Evolutionary conservation across 2,113 vertebrate genomes (phyloP).

Genomic region (Buteo buteo): DNA sequence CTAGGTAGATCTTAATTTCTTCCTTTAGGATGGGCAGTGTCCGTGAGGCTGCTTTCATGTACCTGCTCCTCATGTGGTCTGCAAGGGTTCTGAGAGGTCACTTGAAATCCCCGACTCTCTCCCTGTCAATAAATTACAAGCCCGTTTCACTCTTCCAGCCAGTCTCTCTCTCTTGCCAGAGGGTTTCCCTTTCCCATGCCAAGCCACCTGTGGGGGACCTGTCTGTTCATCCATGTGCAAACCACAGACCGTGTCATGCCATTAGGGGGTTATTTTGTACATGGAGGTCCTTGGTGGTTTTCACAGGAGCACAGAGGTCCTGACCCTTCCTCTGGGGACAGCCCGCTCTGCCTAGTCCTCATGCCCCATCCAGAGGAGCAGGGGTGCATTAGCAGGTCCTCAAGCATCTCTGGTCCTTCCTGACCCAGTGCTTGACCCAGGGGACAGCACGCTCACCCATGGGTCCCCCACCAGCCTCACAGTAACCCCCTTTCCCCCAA

Average conservation of each 20-base stretch:
- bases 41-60: not conserved
- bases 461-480: not conserved
- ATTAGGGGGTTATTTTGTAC: fast-evolving
- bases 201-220: not conserved
- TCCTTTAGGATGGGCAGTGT: not conserved
- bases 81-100: not conserved
- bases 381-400: no score
- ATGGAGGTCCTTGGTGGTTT: fast-evolving
- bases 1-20: not conserved
- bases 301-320: not conserved
- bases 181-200: not conserved
- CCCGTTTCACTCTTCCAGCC: not conserved
- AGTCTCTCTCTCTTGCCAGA: not conserved
- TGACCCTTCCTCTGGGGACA: not conserved
- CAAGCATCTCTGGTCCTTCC: not conserved
- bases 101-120: not conserved
- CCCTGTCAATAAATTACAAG: not conserved
- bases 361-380: not conserved
- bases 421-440: not conserved
- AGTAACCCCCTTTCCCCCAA: not conserved
- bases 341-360: not conserved
- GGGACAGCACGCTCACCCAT: fast-evolving
- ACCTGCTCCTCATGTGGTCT: not conserved
- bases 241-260: fast-evolving
- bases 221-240: not conserved